These are phyloP conservation scores for Epizoanthus fatuus DNA, from an alignment of 92 coral and sea anemone genomes.

Conservation along the genomic window DNA sequence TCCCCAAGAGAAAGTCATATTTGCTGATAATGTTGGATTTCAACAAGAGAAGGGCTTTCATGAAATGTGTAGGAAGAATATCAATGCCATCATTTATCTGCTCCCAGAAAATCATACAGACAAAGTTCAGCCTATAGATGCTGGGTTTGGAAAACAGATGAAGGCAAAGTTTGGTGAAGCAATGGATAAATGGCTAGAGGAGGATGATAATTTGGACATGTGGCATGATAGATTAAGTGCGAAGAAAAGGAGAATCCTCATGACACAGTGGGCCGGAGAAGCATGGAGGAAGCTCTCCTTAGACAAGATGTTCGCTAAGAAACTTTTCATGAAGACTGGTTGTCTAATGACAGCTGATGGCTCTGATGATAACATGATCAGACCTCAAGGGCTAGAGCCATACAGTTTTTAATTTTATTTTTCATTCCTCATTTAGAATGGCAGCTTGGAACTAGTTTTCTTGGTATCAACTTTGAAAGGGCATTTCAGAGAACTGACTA, in stretches of 20 bases:
- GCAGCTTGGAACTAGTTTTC: too few relatives aligned
- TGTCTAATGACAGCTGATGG: slow-evolving; percentile 55
- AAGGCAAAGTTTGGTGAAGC: slow-evolving; percentile 50
- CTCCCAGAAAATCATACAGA: slow-evolving; percentile 56
- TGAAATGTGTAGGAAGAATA: slow-evolving; percentile 44
- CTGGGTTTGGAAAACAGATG: slow-evolving; percentile 60
- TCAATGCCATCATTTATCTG: slow-evolving; percentile 28
- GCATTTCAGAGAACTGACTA: too few relatives aligned
- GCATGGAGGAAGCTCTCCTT: slow-evolving; percentile 49
- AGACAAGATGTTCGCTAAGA: slow-evolving; percentile 39
- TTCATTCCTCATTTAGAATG: slow-evolving; percentile 18
- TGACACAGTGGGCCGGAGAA: slow-evolving; percentile 40
- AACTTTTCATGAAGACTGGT: slow-evolving; percentile 42
- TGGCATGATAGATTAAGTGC: slow-evolving; percentile 52
- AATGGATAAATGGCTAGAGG: slow-evolving; percentile 54
- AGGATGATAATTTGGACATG: slow-evolving; percentile 48
- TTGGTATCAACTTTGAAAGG: too few relatives aligned
- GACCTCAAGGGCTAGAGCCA: slow-evolving; percentile 55
- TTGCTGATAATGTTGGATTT: slow-evolving; percentile 52
- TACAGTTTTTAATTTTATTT: slow-evolving; percentile 49
- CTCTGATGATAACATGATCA: slow-evolving; percentile 64
- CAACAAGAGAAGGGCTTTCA: slow-evolving; percentile 47
- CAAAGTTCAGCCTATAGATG: slow-evolving; percentile 54
- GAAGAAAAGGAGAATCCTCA: slow-evolving; percentile 42
- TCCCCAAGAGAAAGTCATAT: slow-evolving; percentile 22